Percentiles rank a stretch among this genome's conserved stretches.
These are phyloP conservation scores for Drosophila murphyi DNA, from an alignment of 1,140 invertebrate genomes.

Conservation along the genomic window DNA sequence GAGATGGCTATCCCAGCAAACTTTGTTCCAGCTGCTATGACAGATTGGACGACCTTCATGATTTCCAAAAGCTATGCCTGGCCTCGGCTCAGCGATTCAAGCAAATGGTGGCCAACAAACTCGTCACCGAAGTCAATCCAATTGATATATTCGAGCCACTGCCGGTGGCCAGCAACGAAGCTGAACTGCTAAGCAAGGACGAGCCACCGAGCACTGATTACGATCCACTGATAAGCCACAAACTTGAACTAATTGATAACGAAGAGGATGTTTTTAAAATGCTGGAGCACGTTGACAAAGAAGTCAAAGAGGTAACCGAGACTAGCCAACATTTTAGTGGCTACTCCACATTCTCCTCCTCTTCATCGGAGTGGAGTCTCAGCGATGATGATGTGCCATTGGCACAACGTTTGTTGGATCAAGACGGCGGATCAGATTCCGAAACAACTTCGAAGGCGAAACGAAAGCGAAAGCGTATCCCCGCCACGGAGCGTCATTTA, in stretches of 20 bases:
- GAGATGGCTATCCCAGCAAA: constrained; percentile 67
- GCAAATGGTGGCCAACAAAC: constrained; percentile 57
- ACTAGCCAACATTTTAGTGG: not conserved
- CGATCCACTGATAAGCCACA: constrained; percentile 69
- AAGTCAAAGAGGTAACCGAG: constrained; percentile 26
- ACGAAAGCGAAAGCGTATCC: constrained; percentile 32
- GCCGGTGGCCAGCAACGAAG: constrained; percentile 29
- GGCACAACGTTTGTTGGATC: constrained; percentile 42
- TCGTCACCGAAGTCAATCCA: not conserved
- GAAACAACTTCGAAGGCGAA: constrained; percentile 5
- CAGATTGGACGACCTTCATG: constrained; percentile 63
- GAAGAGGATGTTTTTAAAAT: constrained; percentile 79
- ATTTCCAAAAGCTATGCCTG: constrained; percentile 62
- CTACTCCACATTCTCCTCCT: not conserved
- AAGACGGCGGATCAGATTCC: not conserved
- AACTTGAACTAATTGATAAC: constrained; percentile 72
- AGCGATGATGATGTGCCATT: constrained; percentile 70
- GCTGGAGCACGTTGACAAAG: constrained; percentile 66
- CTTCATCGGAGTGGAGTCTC: constrained; percentile 14
- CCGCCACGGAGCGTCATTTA: constrained; percentile 25
- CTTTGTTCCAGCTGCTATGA: constrained; percentile 60
- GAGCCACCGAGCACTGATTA: constrained; percentile 52
- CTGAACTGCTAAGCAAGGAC: constrained; percentile 31
- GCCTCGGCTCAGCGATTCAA: constrained; percentile 58
- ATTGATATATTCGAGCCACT: constrained; percentile 42